These are phyloP conservation scores for Pao palembangensis DNA, from an alignment of 2,113 vertebrate genomes.

Conservation along the genomic window DNA sequence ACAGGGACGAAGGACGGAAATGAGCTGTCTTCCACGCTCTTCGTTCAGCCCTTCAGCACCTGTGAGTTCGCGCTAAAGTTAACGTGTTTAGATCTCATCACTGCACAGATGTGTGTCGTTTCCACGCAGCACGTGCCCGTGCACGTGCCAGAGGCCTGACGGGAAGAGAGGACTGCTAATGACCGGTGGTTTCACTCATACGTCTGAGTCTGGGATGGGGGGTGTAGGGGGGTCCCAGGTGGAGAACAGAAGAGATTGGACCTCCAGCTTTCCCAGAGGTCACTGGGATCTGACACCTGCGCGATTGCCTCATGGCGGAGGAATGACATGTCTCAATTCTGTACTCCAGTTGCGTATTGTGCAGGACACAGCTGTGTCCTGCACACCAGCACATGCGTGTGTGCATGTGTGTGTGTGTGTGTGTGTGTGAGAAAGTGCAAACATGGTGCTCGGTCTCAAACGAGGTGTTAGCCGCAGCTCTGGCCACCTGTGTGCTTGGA, in stretches of 20 bases:
- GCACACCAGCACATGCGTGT: conserved; percentile 10
- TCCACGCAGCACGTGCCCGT: conserved; percentile 20
- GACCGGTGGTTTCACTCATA: conserved; percentile 13
- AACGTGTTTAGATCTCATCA: conserved; percentile 58
- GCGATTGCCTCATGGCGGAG: conserved; percentile 60
- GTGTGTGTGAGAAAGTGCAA: conserved; percentile 23
- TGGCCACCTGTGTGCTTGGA: conserved; percentile 38
- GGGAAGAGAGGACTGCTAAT: conserved; percentile 15
- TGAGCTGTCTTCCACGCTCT: conserved; percentile 25
- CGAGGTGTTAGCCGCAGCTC: conserved; percentile 56
- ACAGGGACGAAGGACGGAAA: conserved; percentile 12
- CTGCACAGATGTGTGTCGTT: conserved; percentile 15
- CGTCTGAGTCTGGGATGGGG: conserved; percentile 2
- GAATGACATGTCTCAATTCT: conserved; percentile 56
- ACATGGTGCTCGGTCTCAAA: conserved; percentile 14
- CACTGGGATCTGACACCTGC: conserved; percentile 64
- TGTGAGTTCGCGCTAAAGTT: conserved; percentile 50
- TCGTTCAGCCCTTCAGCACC: conserved; percentile 7
- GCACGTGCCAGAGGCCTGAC: conserved; percentile 34
- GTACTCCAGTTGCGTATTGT: conserved; percentile 43
- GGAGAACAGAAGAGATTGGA: conserved; percentile 53
- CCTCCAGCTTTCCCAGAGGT: conserved; percentile 49
- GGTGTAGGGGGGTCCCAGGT: conserved; percentile 32
- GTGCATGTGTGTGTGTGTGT: conserved; percentile 16
- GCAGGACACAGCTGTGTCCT: conserved; percentile 66